Conservation (phyloP, 2,888 invertebrate genomes). For the Campopleginae sp. region DNA sequence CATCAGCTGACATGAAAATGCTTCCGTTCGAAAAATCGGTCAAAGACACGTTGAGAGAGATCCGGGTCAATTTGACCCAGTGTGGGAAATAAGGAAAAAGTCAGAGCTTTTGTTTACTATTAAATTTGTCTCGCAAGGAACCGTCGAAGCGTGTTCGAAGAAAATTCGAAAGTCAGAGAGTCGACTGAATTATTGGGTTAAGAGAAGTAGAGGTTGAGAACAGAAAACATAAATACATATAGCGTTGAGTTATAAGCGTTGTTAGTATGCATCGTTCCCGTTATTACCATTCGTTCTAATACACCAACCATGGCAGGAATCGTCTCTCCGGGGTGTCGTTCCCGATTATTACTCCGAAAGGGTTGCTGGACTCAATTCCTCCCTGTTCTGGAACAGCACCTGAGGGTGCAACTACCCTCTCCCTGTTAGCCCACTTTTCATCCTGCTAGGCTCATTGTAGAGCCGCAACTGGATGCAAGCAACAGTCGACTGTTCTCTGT, state of each 20-base stretch:
- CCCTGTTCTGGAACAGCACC: constrained; percentile 78
- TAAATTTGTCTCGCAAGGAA: not conserved
- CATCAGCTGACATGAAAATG: no score
- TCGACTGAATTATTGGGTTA: not conserved
- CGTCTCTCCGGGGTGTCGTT: constrained; percentile 82
- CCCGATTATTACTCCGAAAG: constrained; percentile 83
- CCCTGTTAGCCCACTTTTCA: constrained; percentile 22
- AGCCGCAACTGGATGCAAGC: constrained; percentile 47
- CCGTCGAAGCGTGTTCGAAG: constrained; percentile 28
- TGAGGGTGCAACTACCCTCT: constrained; percentile 80
- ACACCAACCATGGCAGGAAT: constrained; percentile 70
- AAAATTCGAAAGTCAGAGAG: not conserved
- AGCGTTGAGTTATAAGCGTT: constrained; percentile 73
- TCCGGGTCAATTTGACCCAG: not conserved
- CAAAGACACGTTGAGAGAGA: no score
- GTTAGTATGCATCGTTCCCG: constrained; percentile 78
- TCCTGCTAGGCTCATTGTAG: constrained; percentile 15
- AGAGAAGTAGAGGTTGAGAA: constrained; percentile 2
- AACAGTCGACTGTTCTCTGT: constrained; percentile 5
- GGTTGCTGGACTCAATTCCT: constrained; percentile 77
- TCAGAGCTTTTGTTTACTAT: not conserved
- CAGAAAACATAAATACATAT: constrained; percentile 52
- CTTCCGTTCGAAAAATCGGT: no score
- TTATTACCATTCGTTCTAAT: constrained; percentile 83
- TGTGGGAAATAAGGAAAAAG: not conserved